phyloP scores from a whole-genome alignment of 1,140 invertebrate species.

The Panulirus ornatus region DNA sequence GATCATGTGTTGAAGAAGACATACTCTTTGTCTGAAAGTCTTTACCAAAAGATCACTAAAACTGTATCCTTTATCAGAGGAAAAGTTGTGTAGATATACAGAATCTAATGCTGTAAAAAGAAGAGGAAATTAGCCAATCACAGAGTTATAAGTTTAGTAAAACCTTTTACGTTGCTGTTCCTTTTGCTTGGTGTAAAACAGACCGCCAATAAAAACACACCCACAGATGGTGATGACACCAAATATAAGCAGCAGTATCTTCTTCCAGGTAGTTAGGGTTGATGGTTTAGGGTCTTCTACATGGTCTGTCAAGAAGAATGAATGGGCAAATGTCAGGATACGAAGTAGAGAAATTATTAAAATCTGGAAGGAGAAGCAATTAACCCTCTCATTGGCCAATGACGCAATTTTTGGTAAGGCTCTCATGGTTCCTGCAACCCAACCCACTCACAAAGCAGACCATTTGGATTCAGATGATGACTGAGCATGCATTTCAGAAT shows the following conservation, averaged over 20 bases:
- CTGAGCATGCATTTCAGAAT: too few relatives aligned
- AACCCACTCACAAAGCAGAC: too few relatives aligned
- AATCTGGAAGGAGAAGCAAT: too few relatives aligned
- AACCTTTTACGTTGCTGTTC: slow-evolving; percentile 93
- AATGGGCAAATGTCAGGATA: too few relatives aligned
- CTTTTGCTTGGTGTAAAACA: slow-evolving; percentile 94
- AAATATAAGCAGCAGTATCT: slow-evolving; percentile 91
- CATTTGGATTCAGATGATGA: too few relatives aligned
- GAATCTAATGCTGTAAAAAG: background rate
- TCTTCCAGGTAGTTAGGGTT: slow-evolving; percentile 90
- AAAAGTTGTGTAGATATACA: background rate
- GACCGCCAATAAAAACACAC: slow-evolving; percentile 89
- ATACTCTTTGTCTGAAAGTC: background rate
- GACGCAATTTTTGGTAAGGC: too few relatives aligned
- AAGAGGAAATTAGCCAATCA: background rate
- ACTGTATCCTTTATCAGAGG: background rate
- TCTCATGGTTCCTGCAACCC: too few relatives aligned
- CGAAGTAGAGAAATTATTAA: too few relatives aligned
- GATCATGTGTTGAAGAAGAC: background rate
- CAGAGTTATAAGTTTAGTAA: slow-evolving; percentile 82
- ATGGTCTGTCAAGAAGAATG: slow-evolving; percentile 83
- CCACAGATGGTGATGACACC: slow-evolving; percentile 88
- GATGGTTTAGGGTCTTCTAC: slow-evolving; percentile 91
- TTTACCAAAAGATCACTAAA: background rate
- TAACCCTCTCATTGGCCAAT: too few relatives aligned